Evolutionary conservation across 1,140 invertebrate species (phyloP).

Genomic region (Lepidurus packardi): DNA sequence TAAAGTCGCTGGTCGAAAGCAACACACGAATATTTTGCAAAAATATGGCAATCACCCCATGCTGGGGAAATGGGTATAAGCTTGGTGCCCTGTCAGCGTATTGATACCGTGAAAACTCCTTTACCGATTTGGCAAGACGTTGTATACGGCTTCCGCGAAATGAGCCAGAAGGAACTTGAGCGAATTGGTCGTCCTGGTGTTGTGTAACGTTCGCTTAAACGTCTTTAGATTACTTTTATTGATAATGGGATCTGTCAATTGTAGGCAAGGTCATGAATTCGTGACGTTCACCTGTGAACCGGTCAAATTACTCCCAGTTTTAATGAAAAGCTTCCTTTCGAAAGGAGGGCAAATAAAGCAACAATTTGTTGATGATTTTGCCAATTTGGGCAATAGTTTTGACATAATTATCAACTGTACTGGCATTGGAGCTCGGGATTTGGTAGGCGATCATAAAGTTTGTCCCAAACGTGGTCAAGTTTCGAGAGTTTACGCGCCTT

Average conservation of each 20-base stretch:
- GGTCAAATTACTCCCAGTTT: slow-evolving; percentile 53
- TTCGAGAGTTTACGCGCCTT: slow-evolving; percentile 56
- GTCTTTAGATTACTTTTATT: background rate
- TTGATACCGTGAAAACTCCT: slow-evolving; percentile 44
- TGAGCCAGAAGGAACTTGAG: slow-evolving; percentile 49
- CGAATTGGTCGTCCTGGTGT: slow-evolving; percentile 44
- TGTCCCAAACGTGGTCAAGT: slow-evolving; percentile 65
- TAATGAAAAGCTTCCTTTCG: slow-evolving; percentile 53
- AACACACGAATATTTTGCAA: slow-evolving; percentile 55
- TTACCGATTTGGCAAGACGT: slow-evolving; percentile 41
- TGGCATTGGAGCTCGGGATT: slow-evolving; percentile 54
- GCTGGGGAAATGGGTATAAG: slow-evolving; percentile 54
- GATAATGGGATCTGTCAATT: slow-evolving; percentile 36
- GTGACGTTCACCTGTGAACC: slow-evolving; percentile 58
- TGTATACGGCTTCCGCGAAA: slow-evolving; percentile 53
- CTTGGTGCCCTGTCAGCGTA: slow-evolving; percentile 52
- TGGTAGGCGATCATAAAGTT: slow-evolving; percentile 55
- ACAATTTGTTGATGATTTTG: slow-evolving; percentile 50
- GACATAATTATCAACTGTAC: slow-evolving; percentile 68
- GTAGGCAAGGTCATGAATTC: slow-evolving; percentile 55
- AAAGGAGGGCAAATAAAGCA: slow-evolving; percentile 52
- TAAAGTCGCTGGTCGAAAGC: slow-evolving; percentile 56
- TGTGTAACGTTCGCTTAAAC: slow-evolving; percentile 34
- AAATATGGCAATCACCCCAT: slow-evolving; percentile 56
- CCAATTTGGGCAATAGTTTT: slow-evolving; percentile 50